Evolutionary conservation across 2,113 vertebrate species (phyloP).

Genomic region (Melanocharis versteri): DNA sequence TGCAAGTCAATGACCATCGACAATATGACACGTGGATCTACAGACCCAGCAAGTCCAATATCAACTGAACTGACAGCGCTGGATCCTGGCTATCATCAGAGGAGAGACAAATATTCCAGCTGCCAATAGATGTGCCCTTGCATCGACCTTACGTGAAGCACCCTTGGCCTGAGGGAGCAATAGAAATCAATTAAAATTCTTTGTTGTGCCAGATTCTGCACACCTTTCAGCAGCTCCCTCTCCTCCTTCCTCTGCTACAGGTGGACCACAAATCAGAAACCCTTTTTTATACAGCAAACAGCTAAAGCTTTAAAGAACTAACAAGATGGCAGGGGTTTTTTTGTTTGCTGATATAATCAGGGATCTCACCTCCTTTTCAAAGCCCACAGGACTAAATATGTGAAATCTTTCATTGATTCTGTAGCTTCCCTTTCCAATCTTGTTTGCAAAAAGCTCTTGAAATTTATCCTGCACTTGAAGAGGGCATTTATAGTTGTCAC

Average conservation of each 20-base stretch:
- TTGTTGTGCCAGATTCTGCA: background rate
- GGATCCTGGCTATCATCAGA: background rate
- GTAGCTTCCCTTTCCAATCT: conserved; percentile 6
- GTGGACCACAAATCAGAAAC: background rate
- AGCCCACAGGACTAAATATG: background rate
- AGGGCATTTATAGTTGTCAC: conserved; percentile 28
- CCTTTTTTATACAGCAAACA: background rate
- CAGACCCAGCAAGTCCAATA: background rate
- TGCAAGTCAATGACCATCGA: conserved; percentile 24
- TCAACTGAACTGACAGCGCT: background rate
- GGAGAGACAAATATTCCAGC: background rate
- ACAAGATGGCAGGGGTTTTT: background rate
- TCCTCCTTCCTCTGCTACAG: background rate
- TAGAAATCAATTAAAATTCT: background rate
- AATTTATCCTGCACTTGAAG: background rate
- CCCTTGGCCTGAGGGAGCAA: background rate
- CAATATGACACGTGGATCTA: background rate
- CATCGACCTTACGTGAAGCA: background rate
- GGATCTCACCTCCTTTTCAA: conserved; percentile 7
- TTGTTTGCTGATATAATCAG: conserved; percentile 3
- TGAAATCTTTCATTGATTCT: conserved; percentile 41
- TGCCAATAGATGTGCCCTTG: background rate
- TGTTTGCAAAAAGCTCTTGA: conserved; percentile 30
- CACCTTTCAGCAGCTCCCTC: background rate
- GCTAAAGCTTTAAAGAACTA: conserved; percentile 27